Base-by-base conservation (phyloP, 2,888 invertebrate species). In the Thymelicus lineola region DNA sequence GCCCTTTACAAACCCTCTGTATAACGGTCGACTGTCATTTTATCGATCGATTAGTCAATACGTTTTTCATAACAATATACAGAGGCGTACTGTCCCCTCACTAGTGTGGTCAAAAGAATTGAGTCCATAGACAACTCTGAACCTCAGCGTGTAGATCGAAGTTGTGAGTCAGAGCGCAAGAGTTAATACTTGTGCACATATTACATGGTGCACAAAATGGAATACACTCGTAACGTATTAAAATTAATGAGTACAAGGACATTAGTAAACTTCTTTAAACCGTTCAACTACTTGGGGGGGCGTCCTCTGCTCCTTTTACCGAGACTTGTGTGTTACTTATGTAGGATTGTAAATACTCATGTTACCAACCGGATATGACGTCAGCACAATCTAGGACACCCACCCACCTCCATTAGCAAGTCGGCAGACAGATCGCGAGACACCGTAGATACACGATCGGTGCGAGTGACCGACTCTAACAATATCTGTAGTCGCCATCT, bases 381-480 rank as follows among this genome's bases (percentile, higher is more conserved):
- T 88, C 85, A 86, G 81, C 82, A 55, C 12, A 79, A 86, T 86
- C 82, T 85, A 79, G 84, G 82, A 79, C 84, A 53, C 80, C 73
- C 90, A 87, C 90, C 90, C 88, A 90, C 90, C 78, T 83, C 84
- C 83, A 86, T 85, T 88, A 87, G 81, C 72, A 75, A 70, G 53
- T 53, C 75, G 72, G 79, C 80, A 82, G 83, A 84, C 85, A 20
- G 76, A 67, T 67, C 67, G 48, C 71, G 67, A 73, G 64, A 72
- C 70, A 66, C 42, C 42, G 42, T 12, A 9, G 42, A 42, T 71
- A 55, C 55, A 14, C 28, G 28, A 28, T 28, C 20, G 55, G 17
- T 20, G 28, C 55, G 28, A 55, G 55, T 55, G 28, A 20, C 55
- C 55, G 55, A 17, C 50, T 50, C 28, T 9, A 50, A 28, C 28